Conservation (phyloP, 2,888 invertebrate species). For the Actias luna region DNA sequence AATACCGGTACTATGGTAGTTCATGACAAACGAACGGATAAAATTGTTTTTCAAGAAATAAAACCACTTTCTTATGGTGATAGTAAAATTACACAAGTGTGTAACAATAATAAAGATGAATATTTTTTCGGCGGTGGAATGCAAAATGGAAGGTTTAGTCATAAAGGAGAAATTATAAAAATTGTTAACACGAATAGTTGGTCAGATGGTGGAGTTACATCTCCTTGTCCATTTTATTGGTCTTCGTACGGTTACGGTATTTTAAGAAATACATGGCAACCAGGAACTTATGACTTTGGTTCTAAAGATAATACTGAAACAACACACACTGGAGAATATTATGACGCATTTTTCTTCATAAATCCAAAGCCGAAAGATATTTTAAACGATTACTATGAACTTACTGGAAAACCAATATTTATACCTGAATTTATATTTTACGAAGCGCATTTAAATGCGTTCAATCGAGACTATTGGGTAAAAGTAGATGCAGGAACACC, state of each 20-base stretch:
- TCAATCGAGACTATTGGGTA: constrained; percentile 76
- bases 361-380: constrained; percentile 53
- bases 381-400: constrained; percentile 66
- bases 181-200: constrained; percentile 67
- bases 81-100: constrained; percentile 46
- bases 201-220: constrained; percentile 66
- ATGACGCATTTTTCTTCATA: constrained; percentile 70
- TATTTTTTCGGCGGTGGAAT: constrained; percentile 73
- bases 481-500: constrained; percentile 45
- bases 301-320: constrained; percentile 40
- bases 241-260: constrained; percentile 68
- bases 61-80: constrained; percentile 50
- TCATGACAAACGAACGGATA: constrained; percentile 52
- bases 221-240: constrained; percentile 74
- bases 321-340: constrained; percentile 49
- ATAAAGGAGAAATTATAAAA: constrained; percentile 62
- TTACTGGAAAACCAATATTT: constrained; percentile 65
- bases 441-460: constrained; percentile 70
- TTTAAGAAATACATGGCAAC: constrained; percentile 70
- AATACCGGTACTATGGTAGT: constrained; percentile 54
- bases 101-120: constrained; percentile 54
- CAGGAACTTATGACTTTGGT: constrained; percentile 67
- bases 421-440: constrained; percentile 73
- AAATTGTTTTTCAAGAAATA: constrained; percentile 56
- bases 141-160: constrained; percentile 73